Evolutionary conservation across 2,113 vertebrate genomes (phyloP).

Genomic region (Prionailurus bengalensis): DNA sequence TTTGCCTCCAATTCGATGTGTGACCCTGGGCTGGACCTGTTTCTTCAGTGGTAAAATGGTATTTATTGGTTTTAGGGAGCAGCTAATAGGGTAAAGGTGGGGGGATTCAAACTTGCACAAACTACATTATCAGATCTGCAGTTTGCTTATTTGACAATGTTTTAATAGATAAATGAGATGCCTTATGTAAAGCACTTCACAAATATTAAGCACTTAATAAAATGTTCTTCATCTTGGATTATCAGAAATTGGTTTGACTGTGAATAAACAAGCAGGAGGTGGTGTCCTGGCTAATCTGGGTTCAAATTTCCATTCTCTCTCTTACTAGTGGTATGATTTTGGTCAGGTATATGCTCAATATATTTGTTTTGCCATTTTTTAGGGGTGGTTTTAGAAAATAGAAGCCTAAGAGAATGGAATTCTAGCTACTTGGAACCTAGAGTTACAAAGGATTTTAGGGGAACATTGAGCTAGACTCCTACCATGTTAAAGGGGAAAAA

Average conservation of each 20-base stretch:
- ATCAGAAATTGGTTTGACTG: conserved; percentile 1
- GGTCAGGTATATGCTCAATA: background rate
- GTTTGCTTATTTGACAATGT: conserved; percentile 49
- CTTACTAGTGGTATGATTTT: conserved; percentile 13
- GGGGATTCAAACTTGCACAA: conserved; percentile 33
- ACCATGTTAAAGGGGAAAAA: background rate
- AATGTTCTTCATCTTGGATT: conserved; percentile 42
- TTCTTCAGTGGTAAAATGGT: conserved; percentile 63
- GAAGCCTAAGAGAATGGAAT: conserved; percentile 44
- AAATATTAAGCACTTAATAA: background rate
- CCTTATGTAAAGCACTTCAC: conserved; percentile 20
- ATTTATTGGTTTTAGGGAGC: conserved; percentile 43
- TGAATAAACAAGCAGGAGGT: background rate
- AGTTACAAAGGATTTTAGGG: conserved; percentile 22
- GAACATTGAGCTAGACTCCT: background rate
- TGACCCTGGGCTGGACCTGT: conserved; percentile 25
- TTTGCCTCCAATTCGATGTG: conserved; percentile 52
- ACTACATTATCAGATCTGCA: conserved; percentile 24
- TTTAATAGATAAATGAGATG: background rate
- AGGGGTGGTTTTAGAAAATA: conserved; percentile 8
- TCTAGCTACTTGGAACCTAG: conserved; percentile 31
- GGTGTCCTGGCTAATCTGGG: background rate
- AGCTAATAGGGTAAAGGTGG: conserved; percentile 18
- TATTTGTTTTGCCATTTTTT: conserved; percentile 55
- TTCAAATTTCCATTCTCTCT: conserved; percentile 9